phyloP scores from a whole-genome alignment of 2,797 vertebrate genomes.

The Catamblyrhynchus diadema region DNA sequence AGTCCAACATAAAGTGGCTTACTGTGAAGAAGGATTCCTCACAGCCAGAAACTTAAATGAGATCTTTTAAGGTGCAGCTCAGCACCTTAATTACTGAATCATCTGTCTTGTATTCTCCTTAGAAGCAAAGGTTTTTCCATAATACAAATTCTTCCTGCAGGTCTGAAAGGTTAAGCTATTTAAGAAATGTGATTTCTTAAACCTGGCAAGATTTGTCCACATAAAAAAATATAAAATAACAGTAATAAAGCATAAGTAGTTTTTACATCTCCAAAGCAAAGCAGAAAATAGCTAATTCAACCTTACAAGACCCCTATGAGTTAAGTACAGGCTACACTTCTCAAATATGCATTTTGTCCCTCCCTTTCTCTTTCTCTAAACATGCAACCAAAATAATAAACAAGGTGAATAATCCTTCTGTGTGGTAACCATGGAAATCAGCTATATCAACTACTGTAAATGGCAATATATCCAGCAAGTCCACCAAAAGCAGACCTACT shows the following conservation, averaged over 20 bases:
- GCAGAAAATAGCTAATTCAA: conserved; percentile 61
- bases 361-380: conserved; percentile 35
- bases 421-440: conserved; percentile 79
- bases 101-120: background rate
- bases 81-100: background rate
- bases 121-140: background rate
- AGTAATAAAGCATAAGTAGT: conserved; percentile 18
- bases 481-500: conserved; percentile 21
- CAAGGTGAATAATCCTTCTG: conserved; percentile 57
- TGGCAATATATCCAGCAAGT: conserved; percentile 41
- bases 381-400: conserved; percentile 62
- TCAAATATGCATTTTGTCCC: conserved; percentile 25
- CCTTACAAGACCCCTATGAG: conserved; percentile 33
- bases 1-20: background rate
- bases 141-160: background rate
- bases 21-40: background rate
- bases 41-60: background rate
- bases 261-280: conserved; percentile 36
- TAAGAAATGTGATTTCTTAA: conserved; percentile 24
- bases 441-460: conserved; percentile 64
- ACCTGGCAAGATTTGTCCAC: background rate
- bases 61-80: background rate
- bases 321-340: conserved; percentile 53
- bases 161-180: conserved; percentile 29
- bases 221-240: background rate